Percentiles rank a stretch among this genome's conserved stretches.
Conservation (phyloP, 2,888 invertebrate species). For the Tyria jacobaeae region DNA sequence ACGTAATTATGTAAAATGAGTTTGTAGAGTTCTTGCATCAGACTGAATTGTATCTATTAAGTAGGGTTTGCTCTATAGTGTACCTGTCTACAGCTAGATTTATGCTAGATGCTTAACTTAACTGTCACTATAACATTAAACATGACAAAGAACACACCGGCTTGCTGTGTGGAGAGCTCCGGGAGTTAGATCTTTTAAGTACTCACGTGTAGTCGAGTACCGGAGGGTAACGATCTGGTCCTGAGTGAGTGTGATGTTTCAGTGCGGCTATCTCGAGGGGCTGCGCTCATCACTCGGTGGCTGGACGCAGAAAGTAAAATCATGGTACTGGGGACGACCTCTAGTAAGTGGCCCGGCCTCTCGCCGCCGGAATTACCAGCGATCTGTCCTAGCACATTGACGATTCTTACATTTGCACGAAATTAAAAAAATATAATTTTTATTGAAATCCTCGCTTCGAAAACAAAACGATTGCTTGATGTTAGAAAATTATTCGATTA, state of each 20-base stretch:
- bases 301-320: conserved; percentile 98
- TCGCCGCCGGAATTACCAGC: conserved; percentile 76
- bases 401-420: conserved; percentile 83
- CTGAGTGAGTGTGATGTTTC: conserved; percentile 88
- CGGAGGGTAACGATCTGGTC: conserved; percentile 69
- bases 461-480: conserved; percentile 79
- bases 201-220: conserved; percentile 33
- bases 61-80: conserved; percentile 57
- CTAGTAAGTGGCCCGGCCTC: conserved; percentile 93
- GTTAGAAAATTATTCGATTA: conserved; percentile 73
- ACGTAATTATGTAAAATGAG: conserved; percentile 35
- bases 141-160: conserved; percentile 65
- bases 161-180: conserved; percentile 44
- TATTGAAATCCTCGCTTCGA: conserved; percentile 81
- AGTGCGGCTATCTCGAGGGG: conserved; percentile 97
- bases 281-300: conserved; percentile 97
- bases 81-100: conserved; percentile 58
- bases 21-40: conserved; percentile 46
- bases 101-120: conserved; percentile 70
- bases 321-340: conserved; percentile 99
- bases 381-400: conserved; percentile 84
- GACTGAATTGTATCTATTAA: conserved; percentile 37
- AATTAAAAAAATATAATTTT: conserved; percentile 62
- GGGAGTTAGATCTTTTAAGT: conserved; percentile 44
- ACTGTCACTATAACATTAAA: conserved; percentile 65